Conservation (phyloP, 2,113 vertebrate species). For the Strigops habroptila region DNA sequence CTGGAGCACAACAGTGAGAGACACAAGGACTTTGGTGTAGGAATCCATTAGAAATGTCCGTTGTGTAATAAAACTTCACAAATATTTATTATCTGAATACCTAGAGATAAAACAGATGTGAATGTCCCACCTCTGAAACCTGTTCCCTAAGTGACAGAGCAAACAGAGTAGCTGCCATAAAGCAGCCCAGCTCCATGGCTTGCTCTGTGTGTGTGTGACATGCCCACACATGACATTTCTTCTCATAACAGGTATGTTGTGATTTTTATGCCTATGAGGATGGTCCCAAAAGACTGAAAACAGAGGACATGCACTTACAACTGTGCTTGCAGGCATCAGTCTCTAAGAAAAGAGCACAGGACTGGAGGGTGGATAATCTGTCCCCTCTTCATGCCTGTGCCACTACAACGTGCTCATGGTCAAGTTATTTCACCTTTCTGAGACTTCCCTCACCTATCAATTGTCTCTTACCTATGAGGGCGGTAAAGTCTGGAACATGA, state of each 20-base stretch:
- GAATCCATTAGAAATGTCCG: background rate
- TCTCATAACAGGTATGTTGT: background rate
- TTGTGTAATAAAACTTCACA: background rate
- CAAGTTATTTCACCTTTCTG: background rate
- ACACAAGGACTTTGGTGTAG: background rate
- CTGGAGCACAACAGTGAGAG: background rate
- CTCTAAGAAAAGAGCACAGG: background rate
- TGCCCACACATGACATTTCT: background rate
- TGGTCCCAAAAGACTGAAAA: background rate
- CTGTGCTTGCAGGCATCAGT: background rate
- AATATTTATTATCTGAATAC: background rate
- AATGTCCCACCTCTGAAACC: background rate
- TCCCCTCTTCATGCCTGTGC: background rate
- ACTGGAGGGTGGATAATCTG: background rate
- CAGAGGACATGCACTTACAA: fast-evolving
- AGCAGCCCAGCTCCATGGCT: background rate
- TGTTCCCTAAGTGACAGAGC: background rate
- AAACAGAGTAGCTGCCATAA: background rate
- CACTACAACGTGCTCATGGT: fast-evolving
- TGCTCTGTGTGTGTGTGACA: background rate
- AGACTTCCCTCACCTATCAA: background rate
- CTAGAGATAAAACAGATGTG: background rate
- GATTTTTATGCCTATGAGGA: background rate
- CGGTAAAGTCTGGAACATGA: background rate
- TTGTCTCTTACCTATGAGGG: background rate